A percentile compares a stretch with the other conserved stretches of the same genome.
Evolutionary conservation across 2,797 vertebrate species (phyloP).

Genomic region (Merluccius polli): DNA sequence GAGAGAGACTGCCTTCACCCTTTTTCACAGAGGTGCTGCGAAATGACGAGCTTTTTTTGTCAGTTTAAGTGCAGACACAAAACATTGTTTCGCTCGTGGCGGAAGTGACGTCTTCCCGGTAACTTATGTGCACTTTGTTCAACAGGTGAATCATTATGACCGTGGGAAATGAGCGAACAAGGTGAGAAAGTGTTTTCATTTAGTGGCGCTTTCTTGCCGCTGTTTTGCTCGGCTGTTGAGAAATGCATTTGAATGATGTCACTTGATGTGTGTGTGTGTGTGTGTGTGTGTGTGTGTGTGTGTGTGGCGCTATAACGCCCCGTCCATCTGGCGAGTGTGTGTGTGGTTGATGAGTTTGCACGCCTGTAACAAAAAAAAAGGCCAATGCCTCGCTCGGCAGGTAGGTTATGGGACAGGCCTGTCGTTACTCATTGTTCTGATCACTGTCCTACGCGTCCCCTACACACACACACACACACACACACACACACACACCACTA

Average conservation of each 20-base stretch:
- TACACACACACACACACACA: background rate
- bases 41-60: too few species aligned
- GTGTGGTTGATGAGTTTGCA: conserved; percentile 34
- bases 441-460: conserved; percentile 18
- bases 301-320: conserved; percentile 21
- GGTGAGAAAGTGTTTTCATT: background rate
- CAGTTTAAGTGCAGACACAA: too few species aligned
- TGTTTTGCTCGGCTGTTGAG: background rate
- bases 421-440: conserved; percentile 51
- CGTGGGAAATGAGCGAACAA: background rate
- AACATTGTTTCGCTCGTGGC: too few species aligned
- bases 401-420: conserved; percentile 36
- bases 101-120: background rate
- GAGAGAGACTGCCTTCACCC: background rate
- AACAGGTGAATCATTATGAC: background rate
- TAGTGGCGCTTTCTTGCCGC: background rate
- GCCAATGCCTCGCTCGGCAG: conserved; percentile 46
- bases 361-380: conserved; percentile 45
- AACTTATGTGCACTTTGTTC: background rate
- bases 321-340: conserved; percentile 15
- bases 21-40: too few species aligned
- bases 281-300: too few species aligned
- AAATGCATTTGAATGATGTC: conserved; percentile 21
- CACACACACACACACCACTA: conserved; percentile 17
- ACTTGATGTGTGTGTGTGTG: conserved; percentile 5